phyloP scores from a whole-genome alignment of 2,113 vertebrate genomes.

The Stomatorhinus ivindoensis region DNA sequence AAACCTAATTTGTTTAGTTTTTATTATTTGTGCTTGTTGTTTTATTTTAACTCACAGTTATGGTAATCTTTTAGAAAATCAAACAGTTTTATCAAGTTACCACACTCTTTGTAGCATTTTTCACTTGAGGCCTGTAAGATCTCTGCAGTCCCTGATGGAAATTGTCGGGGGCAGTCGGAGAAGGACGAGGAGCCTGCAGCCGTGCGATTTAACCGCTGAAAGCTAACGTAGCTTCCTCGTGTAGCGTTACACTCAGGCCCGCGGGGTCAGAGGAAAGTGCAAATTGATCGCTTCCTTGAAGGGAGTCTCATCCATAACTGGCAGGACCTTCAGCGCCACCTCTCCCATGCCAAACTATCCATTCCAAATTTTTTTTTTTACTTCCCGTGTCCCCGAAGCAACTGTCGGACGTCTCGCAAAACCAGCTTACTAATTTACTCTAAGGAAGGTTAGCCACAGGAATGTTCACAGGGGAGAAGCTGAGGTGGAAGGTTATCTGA shows the following conservation, averaged over 20 bases:
- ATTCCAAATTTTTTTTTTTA: background rate
- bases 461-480: background rate
- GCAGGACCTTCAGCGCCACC: background rate
- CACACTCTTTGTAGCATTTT: background rate
- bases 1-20: background rate
- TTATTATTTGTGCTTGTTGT: background rate
- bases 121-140: background rate
- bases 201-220: background rate
- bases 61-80: background rate
- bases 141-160: background rate
- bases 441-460: background rate
- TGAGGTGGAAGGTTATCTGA: background rate
- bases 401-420: background rate
- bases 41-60: background rate
- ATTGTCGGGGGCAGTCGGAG: background rate
- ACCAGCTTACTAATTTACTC: background rate
- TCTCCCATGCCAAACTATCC: background rate
- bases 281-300: slow-evolving; percentile 49
- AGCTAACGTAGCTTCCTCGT: slow-evolving; percentile 31
- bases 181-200: slow-evolving; percentile 30
- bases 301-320: slow-evolving; percentile 41
- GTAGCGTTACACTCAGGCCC: slow-evolving; percentile 43
- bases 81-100: background rate
- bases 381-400: background rate
- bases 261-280: slow-evolving; percentile 40